Percentiles rank a stretch among this genome's conserved stretches.
phyloP scores from a whole-genome alignment of 2,888 invertebrate species.

The Alloscopus bannaensis region DNA sequence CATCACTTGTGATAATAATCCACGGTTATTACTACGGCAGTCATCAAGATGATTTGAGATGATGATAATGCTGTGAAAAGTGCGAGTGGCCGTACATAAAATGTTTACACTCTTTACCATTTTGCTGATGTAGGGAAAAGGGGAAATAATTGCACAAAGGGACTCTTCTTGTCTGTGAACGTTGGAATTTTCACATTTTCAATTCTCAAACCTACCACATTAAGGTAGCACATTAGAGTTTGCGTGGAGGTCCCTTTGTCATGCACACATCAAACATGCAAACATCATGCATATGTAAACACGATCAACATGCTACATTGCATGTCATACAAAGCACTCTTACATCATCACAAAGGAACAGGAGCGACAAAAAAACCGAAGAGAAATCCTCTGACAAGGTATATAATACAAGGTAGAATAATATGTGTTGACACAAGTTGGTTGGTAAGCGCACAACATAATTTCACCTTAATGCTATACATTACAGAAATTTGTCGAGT shows the following conservation, averaged over 20 bases:
- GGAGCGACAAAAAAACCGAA: conserved; percentile 49
- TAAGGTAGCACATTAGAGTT: conserved; percentile 11
- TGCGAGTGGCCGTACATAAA: conserved; percentile 16
- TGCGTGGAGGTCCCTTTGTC: conserved; percentile 3
- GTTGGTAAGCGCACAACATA: conserved; percentile 16
- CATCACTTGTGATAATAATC: conserved; percentile 3
- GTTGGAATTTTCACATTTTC: conserved; percentile 15
- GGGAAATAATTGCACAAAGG: too few species aligned
- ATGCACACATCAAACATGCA: conserved; percentile 45
- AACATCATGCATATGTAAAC: conserved; percentile 37
- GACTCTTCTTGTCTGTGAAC: too few species aligned
- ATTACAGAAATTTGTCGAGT: conserved; percentile 41
- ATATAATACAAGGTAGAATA: too few species aligned
- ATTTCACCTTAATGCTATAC: conserved; percentile 34
- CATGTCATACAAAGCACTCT: conserved; percentile 45
- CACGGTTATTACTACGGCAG: conserved; percentile 34
- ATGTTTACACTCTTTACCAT: conserved; percentile 32
- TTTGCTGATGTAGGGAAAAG: too few species aligned
- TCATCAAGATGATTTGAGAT: conserved; percentile 47
- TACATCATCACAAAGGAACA: conserved; percentile 21
- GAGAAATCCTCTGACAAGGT: too few species aligned
- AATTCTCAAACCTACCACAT: conserved; percentile 17
- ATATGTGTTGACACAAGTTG: conserved; percentile 29
- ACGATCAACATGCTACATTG: conserved; percentile 52
- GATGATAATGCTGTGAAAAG: conserved; percentile 29